Evolutionary conservation across 2,888 invertebrate genomes (phyloP).

Genomic region (Clepsis dumicolana): DNA sequence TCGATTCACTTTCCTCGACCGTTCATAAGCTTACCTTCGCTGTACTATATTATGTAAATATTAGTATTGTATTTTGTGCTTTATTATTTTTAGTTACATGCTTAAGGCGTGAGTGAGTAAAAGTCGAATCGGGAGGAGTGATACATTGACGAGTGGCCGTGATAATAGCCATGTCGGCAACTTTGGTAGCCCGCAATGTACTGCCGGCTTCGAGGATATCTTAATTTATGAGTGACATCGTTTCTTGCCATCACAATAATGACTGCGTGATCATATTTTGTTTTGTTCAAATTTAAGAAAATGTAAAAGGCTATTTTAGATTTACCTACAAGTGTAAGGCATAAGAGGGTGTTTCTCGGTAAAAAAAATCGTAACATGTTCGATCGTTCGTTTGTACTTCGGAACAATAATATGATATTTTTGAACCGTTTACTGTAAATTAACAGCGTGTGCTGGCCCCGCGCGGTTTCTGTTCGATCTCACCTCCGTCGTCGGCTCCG

Average conservation of each 20-base stretch:
- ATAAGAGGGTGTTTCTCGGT: neutral
- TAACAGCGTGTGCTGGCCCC: neutral
- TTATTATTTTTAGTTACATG: neutral
- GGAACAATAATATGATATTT: neutral
- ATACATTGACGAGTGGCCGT: neutral
- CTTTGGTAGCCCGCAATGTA: neutral
- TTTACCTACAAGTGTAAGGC: too few relatives aligned
- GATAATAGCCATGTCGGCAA: neutral
- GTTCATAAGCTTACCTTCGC: neutral
- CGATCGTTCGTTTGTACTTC: neutral
- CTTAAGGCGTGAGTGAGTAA: neutral
- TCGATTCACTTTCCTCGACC: too few relatives aligned
- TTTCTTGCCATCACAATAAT: conserved; percentile 12
- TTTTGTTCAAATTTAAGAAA: neutral
- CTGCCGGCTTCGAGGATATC: neutral
- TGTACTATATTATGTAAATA: neutral
- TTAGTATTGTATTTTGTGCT: neutral
- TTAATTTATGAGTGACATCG: neutral
- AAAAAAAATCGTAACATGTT: too few relatives aligned
- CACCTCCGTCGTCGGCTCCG: neutral
- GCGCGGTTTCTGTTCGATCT: neutral
- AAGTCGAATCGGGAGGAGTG: neutral
- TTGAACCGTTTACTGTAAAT: neutral
- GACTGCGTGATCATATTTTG: neutral
- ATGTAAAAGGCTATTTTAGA: too few relatives aligned